phyloP scores from a whole-genome alignment of 2,113 vertebrate genomes.

The Sebastes fasciatus region DNA sequence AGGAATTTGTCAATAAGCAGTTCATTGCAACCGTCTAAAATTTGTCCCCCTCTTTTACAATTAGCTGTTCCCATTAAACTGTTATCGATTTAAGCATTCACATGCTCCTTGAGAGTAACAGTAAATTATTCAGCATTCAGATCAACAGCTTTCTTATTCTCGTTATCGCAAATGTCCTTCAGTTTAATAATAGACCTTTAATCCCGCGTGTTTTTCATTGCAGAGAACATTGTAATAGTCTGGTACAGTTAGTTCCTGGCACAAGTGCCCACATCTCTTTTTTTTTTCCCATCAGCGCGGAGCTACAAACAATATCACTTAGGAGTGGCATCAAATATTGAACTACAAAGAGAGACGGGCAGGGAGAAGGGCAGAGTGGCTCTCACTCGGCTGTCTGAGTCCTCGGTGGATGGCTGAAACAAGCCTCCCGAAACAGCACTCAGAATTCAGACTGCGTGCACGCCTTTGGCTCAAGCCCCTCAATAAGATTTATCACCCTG shows the following conservation, averaged over 20 bases:
- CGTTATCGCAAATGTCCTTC: conserved; percentile 16
- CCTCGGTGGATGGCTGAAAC: conserved; percentile 37
- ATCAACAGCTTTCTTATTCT: not conserved
- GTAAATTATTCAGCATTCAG: conserved; percentile 18
- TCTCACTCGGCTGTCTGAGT: conserved; percentile 44
- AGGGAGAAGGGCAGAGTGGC: conserved; percentile 39
- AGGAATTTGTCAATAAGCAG: conserved; percentile 47
- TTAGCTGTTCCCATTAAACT: conserved; percentile 37
- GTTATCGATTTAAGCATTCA: conserved; percentile 19
- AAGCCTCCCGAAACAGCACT: conserved; percentile 47
- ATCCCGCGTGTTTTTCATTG: conserved; percentile 18
- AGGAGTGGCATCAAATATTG: conserved; percentile 75
- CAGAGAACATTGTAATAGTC: conserved; percentile 18
- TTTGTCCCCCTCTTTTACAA: conserved; percentile 38
- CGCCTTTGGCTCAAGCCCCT: conserved; percentile 22
- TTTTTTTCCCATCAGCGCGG: conserved; percentile 49
- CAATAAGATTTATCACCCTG: conserved; percentile 27
- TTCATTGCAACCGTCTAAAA: conserved; percentile 29
- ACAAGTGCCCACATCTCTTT: conserved; percentile 44
- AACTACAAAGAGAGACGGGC: conserved; percentile 54
- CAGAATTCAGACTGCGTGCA: conserved; percentile 42
- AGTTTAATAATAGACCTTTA: conserved; percentile 44
- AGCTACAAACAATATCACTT: conserved; percentile 73
- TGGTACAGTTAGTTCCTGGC: conserved; percentile 43
- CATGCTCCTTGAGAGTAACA: conserved; percentile 6